Conservation (phyloP, 2,113 vertebrate species). For the Greenwoodochromis staneri region DNA sequence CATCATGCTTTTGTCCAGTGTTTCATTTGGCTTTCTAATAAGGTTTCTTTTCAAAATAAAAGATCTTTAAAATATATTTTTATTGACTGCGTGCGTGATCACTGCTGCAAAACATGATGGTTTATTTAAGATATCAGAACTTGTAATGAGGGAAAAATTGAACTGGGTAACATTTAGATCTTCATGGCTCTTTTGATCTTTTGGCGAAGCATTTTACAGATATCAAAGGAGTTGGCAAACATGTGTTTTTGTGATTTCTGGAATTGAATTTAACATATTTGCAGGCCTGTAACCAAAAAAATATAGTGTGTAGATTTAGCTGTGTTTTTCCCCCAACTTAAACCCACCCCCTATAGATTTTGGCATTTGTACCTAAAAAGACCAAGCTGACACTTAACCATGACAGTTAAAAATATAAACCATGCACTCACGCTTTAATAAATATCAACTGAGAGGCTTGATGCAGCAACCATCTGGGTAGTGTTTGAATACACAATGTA, state of each 20-base stretch:
- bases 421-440: neutral
- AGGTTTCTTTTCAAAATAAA: neutral
- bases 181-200: neutral
- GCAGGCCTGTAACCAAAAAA: neutral
- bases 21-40: neutral
- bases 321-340: accelerated
- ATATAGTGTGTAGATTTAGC: neutral
- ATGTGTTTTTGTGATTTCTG: neutral
- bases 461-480: neutral
- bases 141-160: neutral
- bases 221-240: neutral
- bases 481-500: neutral
- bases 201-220: neutral
- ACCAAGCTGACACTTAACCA: neutral
- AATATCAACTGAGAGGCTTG: neutral
- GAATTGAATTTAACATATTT: neutral
- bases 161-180: neutral
- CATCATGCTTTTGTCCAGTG: neutral
- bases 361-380: neutral
- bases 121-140: neutral
- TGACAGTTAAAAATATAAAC: neutral
- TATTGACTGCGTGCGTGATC: neutral
- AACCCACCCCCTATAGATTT: neutral
- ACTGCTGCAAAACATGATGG: neutral
- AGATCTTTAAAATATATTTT: neutral